Base-by-base conservation (phyloP, 2,113 vertebrate genomes). In the Notothenia coriiceps region DNA sequence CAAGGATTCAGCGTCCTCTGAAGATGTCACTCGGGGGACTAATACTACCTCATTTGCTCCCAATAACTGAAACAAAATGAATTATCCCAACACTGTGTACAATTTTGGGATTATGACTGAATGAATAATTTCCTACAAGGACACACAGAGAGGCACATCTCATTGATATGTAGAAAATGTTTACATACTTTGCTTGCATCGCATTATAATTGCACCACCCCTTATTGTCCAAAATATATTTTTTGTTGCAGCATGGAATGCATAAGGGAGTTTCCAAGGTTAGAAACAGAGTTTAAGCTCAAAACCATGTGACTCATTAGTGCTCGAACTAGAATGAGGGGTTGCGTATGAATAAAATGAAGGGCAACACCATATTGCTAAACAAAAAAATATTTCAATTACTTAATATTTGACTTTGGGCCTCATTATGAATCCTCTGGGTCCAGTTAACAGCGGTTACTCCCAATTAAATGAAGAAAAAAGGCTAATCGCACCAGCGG, bases 1-100 rank as follows among this genome's bases (percentile, higher is more conserved):
- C 86, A 86, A 89, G 87, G 87, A 89, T 80, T 80, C 77, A 25
- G 71, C 52, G 20, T 89, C 86, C 82, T 84, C 79, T 81, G 66
- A 81, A 86, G 85, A 85, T 70, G 54, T 87, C 59, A 50, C 86
- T 54, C 88, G 6, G 17, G 87, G 69, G 86, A 91, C 50, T 85
- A 67, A 83, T 90, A 86, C 73, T 87, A 81, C 87, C 83, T 85
- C 9, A 9, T 86, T 88, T 86, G 76, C 78, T 70, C 83, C 67
- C 40, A 77, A 71, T 85, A 82, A 84, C 64, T 85, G 70, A 80
- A 86, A 74, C 64, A 66, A 76, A 83, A 78, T 50, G 50, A 64
- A 76, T 56, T 10, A 13, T 49, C 81, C 47, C 71, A 83, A 73
- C 29, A 46, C 46, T 18, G 29, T 54, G 61, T 18, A 57, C 44